Percentiles rank a stretch among this genome's conserved stretches.
These are phyloP conservation scores for Etia nguti DNA, from an alignment of 2,113 vertebrate genomes.

Conservation along the genomic window DNA sequence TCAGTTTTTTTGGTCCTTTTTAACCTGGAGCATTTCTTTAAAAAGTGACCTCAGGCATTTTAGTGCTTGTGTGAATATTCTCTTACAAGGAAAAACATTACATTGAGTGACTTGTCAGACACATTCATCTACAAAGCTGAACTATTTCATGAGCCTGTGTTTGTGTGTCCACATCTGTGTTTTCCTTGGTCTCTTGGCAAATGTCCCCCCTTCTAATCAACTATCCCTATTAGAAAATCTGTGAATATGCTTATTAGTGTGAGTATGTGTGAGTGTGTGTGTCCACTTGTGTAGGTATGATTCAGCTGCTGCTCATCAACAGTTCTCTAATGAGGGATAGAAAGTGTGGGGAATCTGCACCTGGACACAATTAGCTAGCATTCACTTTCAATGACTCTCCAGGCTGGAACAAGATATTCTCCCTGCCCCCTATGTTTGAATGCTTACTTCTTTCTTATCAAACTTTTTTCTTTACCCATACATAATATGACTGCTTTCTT, in stretches of 20 bases:
- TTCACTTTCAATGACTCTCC: not conserved
- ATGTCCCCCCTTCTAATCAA: not conserved
- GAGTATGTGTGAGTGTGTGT: not conserved
- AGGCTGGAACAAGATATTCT: not conserved
- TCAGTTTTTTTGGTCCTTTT: not conserved
- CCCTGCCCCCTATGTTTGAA: not conserved
- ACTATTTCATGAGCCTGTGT: not conserved
- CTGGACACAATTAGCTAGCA: slow-evolving; percentile 37
- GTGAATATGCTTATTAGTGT: not conserved
- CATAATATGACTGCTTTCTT: not conserved
- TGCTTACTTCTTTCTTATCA: not conserved
- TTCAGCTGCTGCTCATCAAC: not conserved
- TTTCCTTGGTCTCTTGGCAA: not conserved
- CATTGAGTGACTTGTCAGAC: not conserved
- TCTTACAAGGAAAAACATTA: not conserved
- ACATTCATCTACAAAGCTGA: not conserved
- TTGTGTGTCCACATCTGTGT: not conserved
- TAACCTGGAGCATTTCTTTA: not conserved
- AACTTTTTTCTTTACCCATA: not conserved
- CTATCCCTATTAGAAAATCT: not conserved
- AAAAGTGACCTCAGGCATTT: not conserved
- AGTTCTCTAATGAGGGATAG: slow-evolving; percentile 7
- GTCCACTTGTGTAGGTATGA: not conserved
- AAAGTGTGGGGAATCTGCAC: slow-evolving; percentile 12
- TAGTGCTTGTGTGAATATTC: not conserved